Conservation (phyloP, 1,140 invertebrate genomes). For the Himalopsyche phryganea region DNA sequence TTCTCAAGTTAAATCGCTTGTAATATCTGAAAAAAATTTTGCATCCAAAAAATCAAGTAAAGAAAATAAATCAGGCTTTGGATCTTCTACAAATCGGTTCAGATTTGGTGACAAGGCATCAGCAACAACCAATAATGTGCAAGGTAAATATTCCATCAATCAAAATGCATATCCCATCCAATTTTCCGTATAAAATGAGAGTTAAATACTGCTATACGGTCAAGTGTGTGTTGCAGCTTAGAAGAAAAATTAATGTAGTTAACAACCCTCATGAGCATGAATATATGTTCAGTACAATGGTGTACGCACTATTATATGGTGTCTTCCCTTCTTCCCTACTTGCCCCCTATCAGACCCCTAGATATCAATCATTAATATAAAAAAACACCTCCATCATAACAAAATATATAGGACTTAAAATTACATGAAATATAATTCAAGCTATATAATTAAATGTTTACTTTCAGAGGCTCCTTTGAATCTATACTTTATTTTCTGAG, state of each 20-base stretch:
- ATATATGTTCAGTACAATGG: too few species aligned
- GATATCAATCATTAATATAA: too few species aligned
- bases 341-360: too few species aligned
- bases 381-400: too few species aligned
- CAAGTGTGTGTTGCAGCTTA: too few species aligned
- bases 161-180: background rate
- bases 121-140: constrained; percentile 1
- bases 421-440: background rate
- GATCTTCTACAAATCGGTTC: constrained; percentile 26
- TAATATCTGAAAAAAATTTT: background rate
- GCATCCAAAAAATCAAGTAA: constrained; percentile 11
- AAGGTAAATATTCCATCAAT: constrained; percentile 11
- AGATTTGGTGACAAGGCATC: background rate
- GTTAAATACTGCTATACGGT: too few species aligned
- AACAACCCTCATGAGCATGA: too few species aligned
- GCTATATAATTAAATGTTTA: background rate
- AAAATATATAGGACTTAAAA: too few species aligned
- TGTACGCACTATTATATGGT: too few species aligned
- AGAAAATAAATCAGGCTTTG: constrained; percentile 29
- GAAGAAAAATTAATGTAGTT: too few species aligned
- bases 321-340: too few species aligned
- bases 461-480: background rate
- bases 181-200: background rate
- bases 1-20: background rate
- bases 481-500: background rate